Base-by-base conservation (phyloP, 1,140 invertebrate species). In the Paralvinella palmiformis region DNA sequence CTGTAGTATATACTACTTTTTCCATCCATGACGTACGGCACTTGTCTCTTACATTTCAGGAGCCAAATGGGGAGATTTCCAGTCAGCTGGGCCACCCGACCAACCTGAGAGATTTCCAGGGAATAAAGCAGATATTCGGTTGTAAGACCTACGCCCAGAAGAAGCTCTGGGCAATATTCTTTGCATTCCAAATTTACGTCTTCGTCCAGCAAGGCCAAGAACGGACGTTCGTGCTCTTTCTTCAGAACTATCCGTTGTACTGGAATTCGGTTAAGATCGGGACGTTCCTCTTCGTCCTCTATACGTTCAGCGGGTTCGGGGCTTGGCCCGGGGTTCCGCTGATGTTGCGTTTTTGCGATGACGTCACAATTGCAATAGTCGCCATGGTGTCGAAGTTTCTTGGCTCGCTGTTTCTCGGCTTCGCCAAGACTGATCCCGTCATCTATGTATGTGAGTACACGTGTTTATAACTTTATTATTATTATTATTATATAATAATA, bases 151-250 rank as follows among this genome's bases (percentile, higher is more conserved):
- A 37, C 4, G 50, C 33, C 10, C 64, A 62, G 32, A 63, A 53
- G 27, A 66, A 66, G 53, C 58, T 66, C 29, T 66, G 64, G 64
- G 36, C 58, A 13, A 45, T 62, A 13, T 66, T 66, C 50, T 17
- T 62, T 24, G 64, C 57, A 13, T 66, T 62, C 64, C 58, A 60
- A 36, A 60, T 60, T 37, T 60, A 60, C 58, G 58, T 60, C 24
- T 60, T 60, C 41, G 58, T 60, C 22, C 58, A 60, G 58, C 58
- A 60, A 33, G 58, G 58, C n/a, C 64, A 66, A 45, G 64, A 66
- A 56, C 31, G 64, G 29, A 62, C 59, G 17, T 66, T 66, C 37
- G 64, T 66, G 31, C 52, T 62, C 20, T 66, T 62, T 53, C 59
- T 66, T 27, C 58, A 66, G 58, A 59, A 59, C 41, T 48, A 35